Base-by-base conservation (phyloP, 23 tunicate genomes). In the Halocynthia aurantium region DNA sequence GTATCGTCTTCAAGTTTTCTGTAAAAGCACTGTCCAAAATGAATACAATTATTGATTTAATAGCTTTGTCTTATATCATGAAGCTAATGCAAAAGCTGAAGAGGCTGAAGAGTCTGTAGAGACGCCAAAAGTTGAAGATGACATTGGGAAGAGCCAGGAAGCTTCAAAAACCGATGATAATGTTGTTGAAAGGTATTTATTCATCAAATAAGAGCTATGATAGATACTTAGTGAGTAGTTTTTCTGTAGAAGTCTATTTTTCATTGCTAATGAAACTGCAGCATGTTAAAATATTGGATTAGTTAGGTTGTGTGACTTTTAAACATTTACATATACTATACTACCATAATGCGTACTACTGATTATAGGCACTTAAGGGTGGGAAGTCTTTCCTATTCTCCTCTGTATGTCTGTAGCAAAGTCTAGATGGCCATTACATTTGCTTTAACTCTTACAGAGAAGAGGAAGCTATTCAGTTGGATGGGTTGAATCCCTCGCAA, bases 101-200 rank as follows among this genome's bases (percentile, higher is more conserved):
- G 80, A 81, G 50, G 87, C 77, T 22, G 72, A 72, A 13, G 62
- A 69, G 22, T 61, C 50, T 52, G 90, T 82, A 61, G 92, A 92
- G 11, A 62, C 67, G 19, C 92, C 98, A 7, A 81, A 86, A 75
- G 98, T 92, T 62, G 98, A 86, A 52, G 84, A 75, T 55, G 92
- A 92, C 61, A 86, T 86, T 65, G 92, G 98, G 52, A 86, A 92
- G 79, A 82, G 85, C 10, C 76, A 82, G 52, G 92, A 86, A 57
- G 98, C 75, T 7, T 92, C 98, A 70, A 82, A 81, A 92, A 92
- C 98, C 8, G 98, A 92, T 86, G 98, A 92, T 92, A 92, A 86
- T 86, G 98, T 92, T 53, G 88, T 92, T 51, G 72, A 80, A 78
- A 90, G 97, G 97, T 90, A 49, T 10, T 12, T 8, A 7, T 67